Conservation (phyloP, 2,888 invertebrate species). For the Helicoverpa assulta region DNA sequence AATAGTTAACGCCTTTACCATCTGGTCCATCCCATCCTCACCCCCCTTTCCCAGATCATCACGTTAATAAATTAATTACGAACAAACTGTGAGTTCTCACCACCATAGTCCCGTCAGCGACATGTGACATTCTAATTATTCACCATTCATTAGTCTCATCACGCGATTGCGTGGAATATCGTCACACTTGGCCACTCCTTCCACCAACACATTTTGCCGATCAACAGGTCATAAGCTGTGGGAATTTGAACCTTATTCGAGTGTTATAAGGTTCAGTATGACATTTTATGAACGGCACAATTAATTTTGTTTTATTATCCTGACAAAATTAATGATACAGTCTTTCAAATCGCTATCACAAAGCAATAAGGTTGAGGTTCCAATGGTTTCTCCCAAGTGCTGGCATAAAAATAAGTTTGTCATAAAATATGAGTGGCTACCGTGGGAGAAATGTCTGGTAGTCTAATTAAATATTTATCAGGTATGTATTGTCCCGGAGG, state of each 20-base stretch:
- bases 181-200: slow-evolving; percentile 77
- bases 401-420: slow-evolving; percentile 42
- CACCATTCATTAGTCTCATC: slow-evolving; percentile 81
- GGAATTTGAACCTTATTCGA: slow-evolving; percentile 50
- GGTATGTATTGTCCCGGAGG: slow-evolving; percentile 72
- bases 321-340: slow-evolving; percentile 46
- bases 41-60: slow-evolving; percentile 48
- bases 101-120: slow-evolving; percentile 70
- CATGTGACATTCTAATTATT: slow-evolving; percentile 81
- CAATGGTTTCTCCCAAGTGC: background rate
- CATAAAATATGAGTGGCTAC: slow-evolving; percentile 65
- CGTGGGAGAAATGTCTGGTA: slow-evolving; percentile 83
- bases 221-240: slow-evolving; percentile 5
- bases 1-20: slow-evolving; percentile 16
- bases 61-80: slow-evolving; percentile 47
- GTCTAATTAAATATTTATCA: slow-evolving; percentile 86
- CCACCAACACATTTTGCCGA: slow-evolving; percentile 44
- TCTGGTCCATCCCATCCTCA: slow-evolving; percentile 37
- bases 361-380: slow-evolving; percentile 52
- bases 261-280: rapidly evolving
- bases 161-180: slow-evolving; percentile 82
- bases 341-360: slow-evolving; percentile 19
- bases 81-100: slow-evolving; percentile 69
- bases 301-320: slow-evolving; percentile 34
- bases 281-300: background rate